phyloP scores from a whole-genome alignment of 2,888 invertebrate genomes.

The Phytoseiulus persimilis region DNA sequence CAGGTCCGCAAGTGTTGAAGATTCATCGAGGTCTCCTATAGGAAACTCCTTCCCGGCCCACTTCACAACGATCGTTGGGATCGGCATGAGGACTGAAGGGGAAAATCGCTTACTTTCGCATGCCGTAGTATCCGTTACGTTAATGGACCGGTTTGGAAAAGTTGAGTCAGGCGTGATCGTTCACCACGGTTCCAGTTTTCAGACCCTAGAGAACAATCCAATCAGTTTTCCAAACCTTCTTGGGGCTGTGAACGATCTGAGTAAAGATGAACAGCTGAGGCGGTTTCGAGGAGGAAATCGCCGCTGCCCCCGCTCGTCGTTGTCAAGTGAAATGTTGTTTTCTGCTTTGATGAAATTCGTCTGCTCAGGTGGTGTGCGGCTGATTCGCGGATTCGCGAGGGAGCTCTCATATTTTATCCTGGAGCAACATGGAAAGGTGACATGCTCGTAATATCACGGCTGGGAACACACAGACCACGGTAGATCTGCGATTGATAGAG shows the following conservation, averaged over 20 bases:
- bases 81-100: slow-evolving; percentile 6
- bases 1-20: slow-evolving; percentile 68
- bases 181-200: no score
- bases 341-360: not conserved
- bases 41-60: slow-evolving; percentile 87
- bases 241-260: not conserved
- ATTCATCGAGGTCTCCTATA: slow-evolving; percentile 64
- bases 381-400: not conserved
- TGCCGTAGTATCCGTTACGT: not conserved
- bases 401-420: no score
- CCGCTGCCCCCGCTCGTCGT: not conserved
- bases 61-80: slow-evolving; percentile 62
- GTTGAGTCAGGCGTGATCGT: no score
- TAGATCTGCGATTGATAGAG: no score
- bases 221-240: no score
- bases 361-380: not conserved
- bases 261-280: not conserved
- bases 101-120: not conserved
- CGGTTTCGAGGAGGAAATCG: not conserved
- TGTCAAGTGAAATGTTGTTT: not conserved
- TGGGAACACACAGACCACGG: no score
- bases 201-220: no score
- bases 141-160: not conserved
- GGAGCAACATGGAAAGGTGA: no score
- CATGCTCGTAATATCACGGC: no score